Base-by-base conservation (phyloP, 1,140 invertebrate species). In the Cydia splendana region DNA sequence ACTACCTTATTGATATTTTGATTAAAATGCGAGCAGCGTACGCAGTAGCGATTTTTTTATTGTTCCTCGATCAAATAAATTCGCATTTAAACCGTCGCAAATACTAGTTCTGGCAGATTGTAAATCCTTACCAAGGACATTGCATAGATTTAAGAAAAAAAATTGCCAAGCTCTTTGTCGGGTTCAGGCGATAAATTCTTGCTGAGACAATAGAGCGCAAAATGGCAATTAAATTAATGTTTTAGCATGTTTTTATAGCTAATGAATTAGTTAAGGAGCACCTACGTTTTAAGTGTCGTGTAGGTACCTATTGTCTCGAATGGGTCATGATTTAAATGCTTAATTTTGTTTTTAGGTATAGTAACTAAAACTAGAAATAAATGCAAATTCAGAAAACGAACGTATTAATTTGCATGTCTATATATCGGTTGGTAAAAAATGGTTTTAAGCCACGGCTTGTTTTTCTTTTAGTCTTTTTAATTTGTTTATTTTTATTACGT, bases 191-290 rank as follows among this genome's bases (percentile, higher is more conserved):
- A 86, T 85, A 86, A 83, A 83, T 86, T 80, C 65, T 77, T 62
- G 38, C 75, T 77, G 79, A 79, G 79, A 86, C 85, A 84, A 85
- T 82, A 81, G 74, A 73, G 65, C 76, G 78, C 80, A 77, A 77
- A 81, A 82, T 79, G 75, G 67, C 74, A 82, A 82, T 82, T 88
- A 85, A 81, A 86, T 87, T 85, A 88, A 88, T 87, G 85, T 85
- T 86, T 87, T 82, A 88, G 87, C 81, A 80, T 65, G 12, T 77
- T 86, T 84, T 84, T 85, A 78, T 80, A 28, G 48, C 53, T 65
- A 77, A 78, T 76, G 67, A 71, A 71, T 71, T 71, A 5, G n/a
- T 71, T 71, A n/a, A 0, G 30, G 67, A 71, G 30, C 34, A 71
- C 67, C 67, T 45, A n/a, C 67, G 67, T 38, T 71, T 71, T 71